Evolutionary conservation across 2,113 vertebrate species (phyloP).

Genomic region (Eublepharis macularius): DNA sequence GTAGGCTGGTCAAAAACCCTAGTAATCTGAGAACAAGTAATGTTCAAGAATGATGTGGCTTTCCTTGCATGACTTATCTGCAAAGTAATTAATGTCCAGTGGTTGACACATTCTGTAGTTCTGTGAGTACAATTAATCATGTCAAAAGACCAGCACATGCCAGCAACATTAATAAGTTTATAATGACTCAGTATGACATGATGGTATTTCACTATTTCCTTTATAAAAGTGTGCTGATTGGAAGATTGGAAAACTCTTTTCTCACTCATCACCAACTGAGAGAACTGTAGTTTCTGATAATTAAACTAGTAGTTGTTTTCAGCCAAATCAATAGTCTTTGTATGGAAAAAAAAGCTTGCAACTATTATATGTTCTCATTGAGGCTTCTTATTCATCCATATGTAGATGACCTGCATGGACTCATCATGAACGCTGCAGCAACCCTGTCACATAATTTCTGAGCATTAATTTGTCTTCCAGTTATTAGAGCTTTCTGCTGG

Average conservation of each 20-base stretch:
- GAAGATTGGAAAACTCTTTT: not conserved
- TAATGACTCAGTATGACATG: not conserved
- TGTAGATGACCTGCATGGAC: not conserved
- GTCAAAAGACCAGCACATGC: not conserved
- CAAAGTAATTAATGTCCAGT: conserved; percentile 22
- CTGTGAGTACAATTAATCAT: not conserved
- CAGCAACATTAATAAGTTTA: conserved; percentile 1
- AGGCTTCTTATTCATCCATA: not conserved
- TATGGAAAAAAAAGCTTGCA: not conserved
- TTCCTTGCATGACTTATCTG: conserved; percentile 11
- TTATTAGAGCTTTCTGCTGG: no score
- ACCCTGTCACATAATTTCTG: no score
- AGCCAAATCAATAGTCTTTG: not conserved
- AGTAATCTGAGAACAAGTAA: not conserved
- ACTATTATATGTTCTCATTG: not conserved
- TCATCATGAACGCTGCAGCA: not conserved
- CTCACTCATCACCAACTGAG: not conserved
- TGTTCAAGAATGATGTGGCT: conserved; percentile 3
- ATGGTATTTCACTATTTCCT: not conserved
- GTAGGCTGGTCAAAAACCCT: not conserved
- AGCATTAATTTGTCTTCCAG: no score
- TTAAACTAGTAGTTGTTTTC: not conserved
- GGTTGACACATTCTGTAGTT: not conserved
- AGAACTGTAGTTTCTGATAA: not conserved
- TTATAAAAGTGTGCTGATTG: not conserved